These are phyloP conservation scores for Lampris megalopsis DNA, from an alignment of 2,113 vertebrate genomes.

Conservation along the genomic window DNA sequence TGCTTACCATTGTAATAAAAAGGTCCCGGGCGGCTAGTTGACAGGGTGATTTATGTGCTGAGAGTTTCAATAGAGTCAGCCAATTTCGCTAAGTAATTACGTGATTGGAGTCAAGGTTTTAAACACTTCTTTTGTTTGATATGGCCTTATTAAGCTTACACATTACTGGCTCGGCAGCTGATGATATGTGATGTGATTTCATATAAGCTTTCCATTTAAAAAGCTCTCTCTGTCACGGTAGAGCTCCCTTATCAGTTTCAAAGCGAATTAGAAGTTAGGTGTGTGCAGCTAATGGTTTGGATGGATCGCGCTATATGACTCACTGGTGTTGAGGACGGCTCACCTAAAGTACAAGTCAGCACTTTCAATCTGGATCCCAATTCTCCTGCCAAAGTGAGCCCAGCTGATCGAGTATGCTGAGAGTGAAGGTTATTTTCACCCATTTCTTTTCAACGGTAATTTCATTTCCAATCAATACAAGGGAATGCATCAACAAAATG, in stretches of 20 bases:
- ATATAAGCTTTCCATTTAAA: neutral
- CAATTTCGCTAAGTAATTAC: neutral
- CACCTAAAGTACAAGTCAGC: slow-evolving; percentile 18
- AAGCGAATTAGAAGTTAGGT: slow-evolving; percentile 18
- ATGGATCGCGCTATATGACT: slow-evolving; percentile 35
- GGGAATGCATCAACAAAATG: neutral
- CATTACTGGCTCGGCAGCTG: neutral
- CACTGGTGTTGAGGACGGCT: slow-evolving; percentile 24
- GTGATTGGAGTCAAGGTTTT: neutral
- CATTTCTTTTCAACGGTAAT: slow-evolving; percentile 1
- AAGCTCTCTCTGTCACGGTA: slow-evolving; percentile 4
- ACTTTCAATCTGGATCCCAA: slow-evolving; percentile 16
- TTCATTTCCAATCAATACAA: neutral
- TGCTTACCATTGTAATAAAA: slow-evolving; percentile 18
- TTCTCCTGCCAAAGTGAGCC: slow-evolving; percentile 17
- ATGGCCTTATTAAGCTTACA: neutral
- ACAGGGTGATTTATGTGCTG: slow-evolving; percentile 35
- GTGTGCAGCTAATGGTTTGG: slow-evolving; percentile 9
- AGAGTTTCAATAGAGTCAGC: neutral
- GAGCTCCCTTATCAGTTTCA: slow-evolving; percentile 5
- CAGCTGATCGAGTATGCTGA: slow-evolving; percentile 9
- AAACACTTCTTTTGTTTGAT: neutral
- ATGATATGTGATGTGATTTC: neutral
- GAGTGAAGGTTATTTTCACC: neutral
- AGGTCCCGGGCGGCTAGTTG: neutral